These are phyloP conservation scores for Scomberomorus guttatus DNA, from an alignment of 2,797 vertebrate genomes.

Conservation along the genomic window DNA sequence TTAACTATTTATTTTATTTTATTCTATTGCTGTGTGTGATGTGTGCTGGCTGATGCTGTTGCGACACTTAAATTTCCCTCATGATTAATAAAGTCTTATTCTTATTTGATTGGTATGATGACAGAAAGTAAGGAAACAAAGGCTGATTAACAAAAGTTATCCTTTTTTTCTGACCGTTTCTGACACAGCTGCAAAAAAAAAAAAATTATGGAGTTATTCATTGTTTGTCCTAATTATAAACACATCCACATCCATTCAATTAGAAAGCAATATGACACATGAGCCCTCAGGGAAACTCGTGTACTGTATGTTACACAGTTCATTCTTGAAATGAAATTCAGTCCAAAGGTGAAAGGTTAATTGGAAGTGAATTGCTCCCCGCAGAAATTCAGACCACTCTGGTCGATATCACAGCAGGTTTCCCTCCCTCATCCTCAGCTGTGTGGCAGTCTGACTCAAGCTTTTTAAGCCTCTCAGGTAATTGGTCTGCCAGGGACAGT, in stretches of 20 bases:
- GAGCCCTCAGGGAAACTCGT: slow-evolving; percentile 1
- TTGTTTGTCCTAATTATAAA: not conserved
- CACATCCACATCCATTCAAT: slow-evolving; percentile 1
- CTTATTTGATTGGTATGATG: too few species aligned
- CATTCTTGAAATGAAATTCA: slow-evolving; percentile 9
- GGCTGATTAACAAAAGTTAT: too few species aligned
- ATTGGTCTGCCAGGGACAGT: slow-evolving; percentile 26
- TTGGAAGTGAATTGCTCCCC: slow-evolving; percentile 13
- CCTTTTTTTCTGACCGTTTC: not conserved
- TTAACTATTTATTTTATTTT: too few species aligned
- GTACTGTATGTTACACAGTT: not conserved
- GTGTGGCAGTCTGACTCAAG: not conserved
- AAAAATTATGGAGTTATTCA: accelerated
- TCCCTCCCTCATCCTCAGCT: not conserved
- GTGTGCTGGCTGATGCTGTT: too few species aligned
- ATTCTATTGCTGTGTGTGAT: too few species aligned
- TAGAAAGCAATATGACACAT: not conserved
- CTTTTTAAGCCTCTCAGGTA: slow-evolving; percentile 23
- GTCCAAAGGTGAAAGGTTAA: slow-evolving; percentile 40
- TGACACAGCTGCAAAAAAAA: not conserved
- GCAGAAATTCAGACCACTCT: not conserved
- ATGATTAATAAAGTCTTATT: too few species aligned
- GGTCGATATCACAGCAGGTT: not conserved
- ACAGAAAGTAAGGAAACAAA: not conserved
- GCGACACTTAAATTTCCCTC: too few species aligned